These are phyloP conservation scores for Prionailurus bengalensis DNA, from an alignment of 2,113 vertebrate species.

Conservation along the genomic window DNA sequence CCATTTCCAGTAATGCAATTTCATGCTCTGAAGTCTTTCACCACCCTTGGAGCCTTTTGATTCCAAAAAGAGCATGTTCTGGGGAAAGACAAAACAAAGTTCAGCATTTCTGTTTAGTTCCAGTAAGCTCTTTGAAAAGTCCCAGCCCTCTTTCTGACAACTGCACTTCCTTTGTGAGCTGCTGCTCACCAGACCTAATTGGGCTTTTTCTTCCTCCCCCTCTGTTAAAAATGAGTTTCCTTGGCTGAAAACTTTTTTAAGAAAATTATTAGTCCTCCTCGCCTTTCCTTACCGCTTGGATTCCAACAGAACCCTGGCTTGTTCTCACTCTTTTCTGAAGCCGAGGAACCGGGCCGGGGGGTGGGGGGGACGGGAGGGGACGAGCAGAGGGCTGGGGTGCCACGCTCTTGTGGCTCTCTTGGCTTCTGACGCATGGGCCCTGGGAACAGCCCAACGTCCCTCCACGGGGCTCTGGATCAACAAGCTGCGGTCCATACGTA, in stretches of 20 bases:
- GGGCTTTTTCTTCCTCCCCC: background rate
- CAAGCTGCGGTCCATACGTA: background rate
- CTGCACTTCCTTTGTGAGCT: constrained; percentile 53
- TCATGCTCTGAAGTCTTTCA: constrained; percentile 74
- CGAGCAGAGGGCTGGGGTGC: background rate
- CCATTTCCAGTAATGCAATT: constrained; percentile 77
- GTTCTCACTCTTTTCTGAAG: background rate
- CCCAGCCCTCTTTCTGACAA: constrained; percentile 46
- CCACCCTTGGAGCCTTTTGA: constrained; percentile 68
- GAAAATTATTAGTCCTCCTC: background rate
- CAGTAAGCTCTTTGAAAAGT: constrained; percentile 1
- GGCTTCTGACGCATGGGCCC: background rate
- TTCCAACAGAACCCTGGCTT: too few relatives aligned
- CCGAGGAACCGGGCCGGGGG: background rate
- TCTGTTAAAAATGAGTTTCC: background rate
- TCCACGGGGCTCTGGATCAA: background rate
- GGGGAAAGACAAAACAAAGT: constrained; percentile 56
- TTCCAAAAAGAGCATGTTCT: constrained; percentile 67
- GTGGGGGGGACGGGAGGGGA: background rate
- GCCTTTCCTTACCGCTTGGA: background rate
- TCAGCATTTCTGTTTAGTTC: constrained; percentile 41
- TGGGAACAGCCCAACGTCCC: background rate
- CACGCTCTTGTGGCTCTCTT: background rate
- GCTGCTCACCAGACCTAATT: constrained; percentile 43
- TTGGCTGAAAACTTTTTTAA: background rate